phyloP scores from a whole-genome alignment of 2,797 vertebrate genomes.

The Nannoperca obscura region DNA sequence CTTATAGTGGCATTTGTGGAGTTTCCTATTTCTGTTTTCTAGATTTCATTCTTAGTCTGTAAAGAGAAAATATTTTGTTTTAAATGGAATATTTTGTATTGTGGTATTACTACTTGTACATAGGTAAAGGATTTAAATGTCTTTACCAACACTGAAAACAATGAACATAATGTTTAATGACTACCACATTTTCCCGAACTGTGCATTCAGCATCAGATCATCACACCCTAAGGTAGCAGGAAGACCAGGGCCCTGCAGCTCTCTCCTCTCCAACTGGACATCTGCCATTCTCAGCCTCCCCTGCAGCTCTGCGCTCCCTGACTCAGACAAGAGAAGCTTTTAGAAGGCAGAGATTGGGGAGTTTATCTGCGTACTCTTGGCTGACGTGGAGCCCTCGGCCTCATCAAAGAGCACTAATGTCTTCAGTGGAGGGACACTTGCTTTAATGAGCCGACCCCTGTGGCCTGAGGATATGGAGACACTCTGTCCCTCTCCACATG shows the following conservation, averaged over 20 bases:
- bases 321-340: conserved; percentile 67
- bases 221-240: conserved; percentile 14
- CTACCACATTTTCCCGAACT: neutral
- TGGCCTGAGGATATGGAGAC: conserved; percentile 67
- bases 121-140: neutral
- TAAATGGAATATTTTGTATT: neutral
- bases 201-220: conserved; percentile 11
- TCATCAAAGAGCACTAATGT: conserved; percentile 70
- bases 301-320: conserved; percentile 34
- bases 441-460: conserved; percentile 58
- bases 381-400: conserved; percentile 46
- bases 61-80: neutral
- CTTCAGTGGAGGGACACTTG: conserved; percentile 31
- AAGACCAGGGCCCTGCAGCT: conserved; percentile 21
- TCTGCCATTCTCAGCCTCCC: conserved; percentile 25
- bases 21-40: neutral
- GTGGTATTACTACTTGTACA: neutral
- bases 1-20: conserved; percentile 2
- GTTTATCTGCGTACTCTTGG: conserved; percentile 66
- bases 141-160: conserved; percentile 10
- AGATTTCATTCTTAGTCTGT: neutral
- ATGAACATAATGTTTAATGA: neutral
- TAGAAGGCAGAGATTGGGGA: conserved; percentile 56
- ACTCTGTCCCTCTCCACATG: conserved; percentile 49
- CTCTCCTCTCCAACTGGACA: conserved; percentile 25